Evolutionary conservation across 2,797 vertebrate genomes (phyloP).

Genomic region (Percopsis omiscomaycus): DNA sequence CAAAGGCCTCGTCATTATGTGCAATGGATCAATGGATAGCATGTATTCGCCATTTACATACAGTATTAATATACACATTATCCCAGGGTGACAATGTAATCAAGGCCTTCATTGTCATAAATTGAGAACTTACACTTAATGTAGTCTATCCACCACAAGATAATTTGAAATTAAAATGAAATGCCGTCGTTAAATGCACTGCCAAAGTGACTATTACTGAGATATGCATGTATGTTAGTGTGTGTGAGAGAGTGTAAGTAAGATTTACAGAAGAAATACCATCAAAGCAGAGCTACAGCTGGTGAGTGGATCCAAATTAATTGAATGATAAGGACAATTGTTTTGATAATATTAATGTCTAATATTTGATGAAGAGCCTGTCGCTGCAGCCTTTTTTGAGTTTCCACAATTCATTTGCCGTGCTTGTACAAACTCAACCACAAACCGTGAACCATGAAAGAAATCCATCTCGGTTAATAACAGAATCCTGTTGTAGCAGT

Average conservation of each 20-base stretch:
- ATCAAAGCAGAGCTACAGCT: conserved; percentile 18
- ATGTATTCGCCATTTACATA: conserved; percentile 27
- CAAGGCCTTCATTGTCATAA: conserved; percentile 53
- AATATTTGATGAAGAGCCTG: conserved; percentile 32
- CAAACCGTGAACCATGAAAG: background rate
- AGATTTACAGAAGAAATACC: conserved; percentile 15
- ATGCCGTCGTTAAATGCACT: too few species aligned
- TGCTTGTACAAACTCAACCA: background rate
- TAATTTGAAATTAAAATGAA: conserved; percentile 58
- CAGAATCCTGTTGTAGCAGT: too few species aligned
- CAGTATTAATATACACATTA: conserved; percentile 15
- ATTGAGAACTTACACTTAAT: conserved; percentile 42
- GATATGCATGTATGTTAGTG: conserved; percentile 5
- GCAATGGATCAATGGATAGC: conserved; percentile 21
- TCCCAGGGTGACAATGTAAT: conserved; percentile 44
- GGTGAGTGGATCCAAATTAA: conserved; percentile 29
- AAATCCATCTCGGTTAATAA: background rate
- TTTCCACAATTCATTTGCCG: conserved; percentile 8
- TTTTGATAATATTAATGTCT: conserved; percentile 51
- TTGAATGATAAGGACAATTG: conserved; percentile 47
- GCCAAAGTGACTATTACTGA: conserved; percentile 23
- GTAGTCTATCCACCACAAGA: conserved; percentile 30
- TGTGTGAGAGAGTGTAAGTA: conserved; percentile 12
- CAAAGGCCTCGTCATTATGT: conserved; percentile 29
- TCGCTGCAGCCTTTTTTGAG: background rate